These are phyloP conservation scores for Leptopilina drosophilae DNA, from an alignment of 2,888 invertebrate species.

Conservation along the genomic window DNA sequence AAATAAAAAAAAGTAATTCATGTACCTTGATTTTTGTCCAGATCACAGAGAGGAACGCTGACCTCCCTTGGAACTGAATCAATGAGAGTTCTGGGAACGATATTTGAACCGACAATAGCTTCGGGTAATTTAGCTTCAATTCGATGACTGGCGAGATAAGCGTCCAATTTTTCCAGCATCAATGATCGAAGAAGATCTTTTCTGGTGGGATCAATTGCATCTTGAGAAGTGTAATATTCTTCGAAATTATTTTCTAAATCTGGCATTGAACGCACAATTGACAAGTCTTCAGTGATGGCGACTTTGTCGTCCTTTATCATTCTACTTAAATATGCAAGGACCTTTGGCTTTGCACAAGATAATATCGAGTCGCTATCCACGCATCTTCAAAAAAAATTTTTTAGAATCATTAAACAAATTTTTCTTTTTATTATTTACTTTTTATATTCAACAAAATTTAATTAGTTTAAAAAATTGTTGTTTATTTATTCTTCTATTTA, in stretches of 20 bases:
- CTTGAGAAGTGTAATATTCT: conserved; percentile 73
- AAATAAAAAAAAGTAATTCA: background rate
- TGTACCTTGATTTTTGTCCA: conserved; percentile 71
- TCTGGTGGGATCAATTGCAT: conserved; percentile 68
- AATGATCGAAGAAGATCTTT: conserved; percentile 74
- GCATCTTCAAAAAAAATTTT: conserved; percentile 63
- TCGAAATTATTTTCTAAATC: conserved; percentile 73
- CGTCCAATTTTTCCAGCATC: conserved; percentile 85
- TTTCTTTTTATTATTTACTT: too few species aligned
- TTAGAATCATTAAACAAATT: background rate
- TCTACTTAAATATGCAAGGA: conserved; percentile 85
- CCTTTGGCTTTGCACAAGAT: conserved; percentile 86
- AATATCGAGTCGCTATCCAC: conserved; percentile 71
- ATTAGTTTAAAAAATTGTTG: too few species aligned
- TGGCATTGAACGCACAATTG: conserved; percentile 82
- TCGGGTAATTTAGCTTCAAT: conserved; percentile 86
- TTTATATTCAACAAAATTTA: too few species aligned
- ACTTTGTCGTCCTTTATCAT: conserved; percentile 84
- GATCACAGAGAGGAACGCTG: conserved; percentile 84
- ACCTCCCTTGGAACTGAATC: conserved; percentile 83
- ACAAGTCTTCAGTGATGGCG: conserved; percentile 86
- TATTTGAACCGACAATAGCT: conserved; percentile 76
- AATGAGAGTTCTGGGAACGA: conserved; percentile 82
- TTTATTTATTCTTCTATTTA: too few species aligned
- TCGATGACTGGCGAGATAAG: conserved; percentile 87